Conservation (phyloP, 2,113 vertebrate species). For the Equus przewalskii region DNA sequence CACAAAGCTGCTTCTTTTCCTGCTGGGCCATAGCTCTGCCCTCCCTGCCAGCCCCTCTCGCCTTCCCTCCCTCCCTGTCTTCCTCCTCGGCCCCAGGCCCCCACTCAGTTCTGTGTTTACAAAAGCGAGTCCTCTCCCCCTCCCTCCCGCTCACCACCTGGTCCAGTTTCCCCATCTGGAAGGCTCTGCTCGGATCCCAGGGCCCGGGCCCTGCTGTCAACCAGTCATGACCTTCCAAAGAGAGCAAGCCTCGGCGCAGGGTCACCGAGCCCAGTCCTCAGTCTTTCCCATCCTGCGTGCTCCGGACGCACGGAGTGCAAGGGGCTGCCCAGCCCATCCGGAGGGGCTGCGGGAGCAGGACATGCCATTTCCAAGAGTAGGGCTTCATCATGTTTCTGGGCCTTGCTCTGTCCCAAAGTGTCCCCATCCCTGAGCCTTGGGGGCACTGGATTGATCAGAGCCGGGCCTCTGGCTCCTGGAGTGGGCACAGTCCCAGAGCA, state of each 20-base stretch:
- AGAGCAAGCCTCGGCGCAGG: not conserved
- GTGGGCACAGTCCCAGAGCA: not conserved
- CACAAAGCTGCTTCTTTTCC: not conserved
- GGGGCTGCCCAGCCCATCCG: rapidly evolving
- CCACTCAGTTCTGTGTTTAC: not conserved
- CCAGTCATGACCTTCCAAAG: not conserved
- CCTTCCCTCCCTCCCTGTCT: not conserved
- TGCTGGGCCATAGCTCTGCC: too few species aligned
- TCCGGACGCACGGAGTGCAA: not conserved
- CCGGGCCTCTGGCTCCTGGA: not conserved
- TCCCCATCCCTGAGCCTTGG: not conserved
- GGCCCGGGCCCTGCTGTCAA: not conserved
- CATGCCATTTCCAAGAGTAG: rapidly evolving
- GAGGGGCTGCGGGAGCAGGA: not conserved
- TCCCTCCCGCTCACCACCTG: not conserved
- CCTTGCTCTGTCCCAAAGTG: not conserved
- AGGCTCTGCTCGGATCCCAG: not conserved
- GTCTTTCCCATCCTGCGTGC: not conserved
- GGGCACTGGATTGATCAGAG: not conserved
- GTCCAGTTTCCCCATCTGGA: not conserved
- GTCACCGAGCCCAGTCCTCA: not conserved
- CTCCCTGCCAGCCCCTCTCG: not conserved
- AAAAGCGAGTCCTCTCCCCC: not conserved
- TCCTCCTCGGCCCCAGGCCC: not conserved
- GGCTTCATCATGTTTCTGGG: not conserved